phyloP scores from a whole-genome alignment of 2,888 invertebrate species.

The Orthonychiurus folsomi region DNA sequence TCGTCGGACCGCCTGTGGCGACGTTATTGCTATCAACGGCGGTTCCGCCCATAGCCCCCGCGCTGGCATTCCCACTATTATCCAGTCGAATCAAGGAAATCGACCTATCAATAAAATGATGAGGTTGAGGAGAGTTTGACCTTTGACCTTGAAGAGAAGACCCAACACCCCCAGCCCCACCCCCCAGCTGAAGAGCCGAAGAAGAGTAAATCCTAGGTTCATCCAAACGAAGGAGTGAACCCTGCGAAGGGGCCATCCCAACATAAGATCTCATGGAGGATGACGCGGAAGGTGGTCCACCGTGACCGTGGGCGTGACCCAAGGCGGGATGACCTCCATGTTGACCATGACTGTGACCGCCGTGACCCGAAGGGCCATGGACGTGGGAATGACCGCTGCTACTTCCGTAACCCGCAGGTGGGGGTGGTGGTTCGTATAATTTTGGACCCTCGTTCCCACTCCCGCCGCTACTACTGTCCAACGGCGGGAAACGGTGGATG shows the following conservation, averaged over 20 bases:
- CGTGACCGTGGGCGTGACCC: neutral
- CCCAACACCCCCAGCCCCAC: slow-evolving; percentile 23
- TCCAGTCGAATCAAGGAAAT: slow-evolving; percentile 39
- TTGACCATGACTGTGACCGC: slow-evolving; percentile 2
- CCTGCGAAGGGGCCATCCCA: slow-evolving; percentile 12
- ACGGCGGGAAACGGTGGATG: neutral
- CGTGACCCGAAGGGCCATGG: neutral
- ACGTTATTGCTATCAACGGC: no score
- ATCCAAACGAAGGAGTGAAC: slow-evolving; percentile 35
- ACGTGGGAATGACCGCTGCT: slow-evolving; percentile 11
- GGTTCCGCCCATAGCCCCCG: no score
- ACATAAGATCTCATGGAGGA: slow-evolving; percentile 3
- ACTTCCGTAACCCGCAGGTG: slow-evolving; percentile 11
- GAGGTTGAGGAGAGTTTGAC: slow-evolving; percentile 37
- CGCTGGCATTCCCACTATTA: slow-evolving; percentile 15
- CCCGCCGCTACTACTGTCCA: neutral
- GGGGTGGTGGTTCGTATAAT: slow-evolving; percentile 20
- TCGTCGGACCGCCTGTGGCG: no score
- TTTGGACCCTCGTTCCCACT: slow-evolving; percentile 12
- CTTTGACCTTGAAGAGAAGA: slow-evolving; percentile 21
- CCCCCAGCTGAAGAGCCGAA: slow-evolving; percentile 37
- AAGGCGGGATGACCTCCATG: neutral
- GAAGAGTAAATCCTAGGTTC: slow-evolving; percentile 40
- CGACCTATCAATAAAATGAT: slow-evolving; percentile 39
- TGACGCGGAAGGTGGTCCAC: neutral